phyloP scores from a whole-genome alignment of 2,888 invertebrate species.

The Watsonalla cultraria region DNA sequence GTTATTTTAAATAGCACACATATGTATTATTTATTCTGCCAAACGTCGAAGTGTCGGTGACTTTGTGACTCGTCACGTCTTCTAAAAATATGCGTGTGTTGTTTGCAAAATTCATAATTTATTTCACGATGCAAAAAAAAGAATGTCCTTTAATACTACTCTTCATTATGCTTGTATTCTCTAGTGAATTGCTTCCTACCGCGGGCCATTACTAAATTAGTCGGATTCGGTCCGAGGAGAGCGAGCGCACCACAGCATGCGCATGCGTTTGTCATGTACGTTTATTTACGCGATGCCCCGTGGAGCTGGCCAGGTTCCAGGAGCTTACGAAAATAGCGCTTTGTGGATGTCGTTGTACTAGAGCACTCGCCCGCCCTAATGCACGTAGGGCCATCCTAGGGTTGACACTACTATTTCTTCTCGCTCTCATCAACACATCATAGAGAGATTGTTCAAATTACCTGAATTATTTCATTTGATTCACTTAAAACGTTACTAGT shows the following conservation, averaged over 20 bases:
- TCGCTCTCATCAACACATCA: neutral
- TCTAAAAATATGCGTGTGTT: neutral
- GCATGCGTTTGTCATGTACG: conserved; percentile 55
- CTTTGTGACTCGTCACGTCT: neutral
- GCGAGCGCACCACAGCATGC: conserved; percentile 17
- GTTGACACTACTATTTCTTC: conserved; percentile 2
- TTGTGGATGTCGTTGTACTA: conserved; percentile 75
- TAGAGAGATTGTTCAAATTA: too few species aligned
- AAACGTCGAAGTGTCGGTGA: conserved; percentile 9
- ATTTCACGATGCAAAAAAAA: too few species aligned
- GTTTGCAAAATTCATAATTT: neutral
- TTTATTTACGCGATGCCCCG: conserved; percentile 68
- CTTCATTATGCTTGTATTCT: too few species aligned
- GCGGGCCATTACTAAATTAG: conserved; percentile 52
- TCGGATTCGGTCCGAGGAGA: conserved; percentile 48
- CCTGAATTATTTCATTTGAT: too few species aligned
- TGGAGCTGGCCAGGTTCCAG: conserved; percentile 67
- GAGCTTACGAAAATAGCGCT: conserved; percentile 68
- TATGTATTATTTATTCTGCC: conserved; percentile 17
- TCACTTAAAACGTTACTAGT: too few species aligned
- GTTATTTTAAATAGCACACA: conserved; percentile 44
- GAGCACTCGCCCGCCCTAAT: conserved; percentile 47
- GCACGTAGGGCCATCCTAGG: conserved; percentile 19
- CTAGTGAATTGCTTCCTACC: conserved; percentile 25
- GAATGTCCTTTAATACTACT: too few species aligned